Evolutionary conservation across 2,888 invertebrate genomes (phyloP).

Genomic region (Drosophila paramelanica): DNA sequence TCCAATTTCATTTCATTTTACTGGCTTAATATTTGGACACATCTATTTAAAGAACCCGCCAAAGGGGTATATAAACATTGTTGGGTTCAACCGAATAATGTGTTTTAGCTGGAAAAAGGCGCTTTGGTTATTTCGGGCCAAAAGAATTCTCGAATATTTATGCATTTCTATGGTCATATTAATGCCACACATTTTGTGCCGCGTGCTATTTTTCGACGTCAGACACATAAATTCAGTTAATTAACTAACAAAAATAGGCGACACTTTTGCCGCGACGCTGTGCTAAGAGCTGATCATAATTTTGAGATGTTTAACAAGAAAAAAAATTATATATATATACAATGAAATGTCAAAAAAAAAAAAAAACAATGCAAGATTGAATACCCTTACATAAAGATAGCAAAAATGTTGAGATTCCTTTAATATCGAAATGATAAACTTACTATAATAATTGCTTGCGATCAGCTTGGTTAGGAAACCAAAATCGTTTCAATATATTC

Average conservation of each 20-base stretch:
- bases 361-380: not conserved
- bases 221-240: conserved; percentile 81
- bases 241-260: conserved; percentile 78
- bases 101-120: conserved; percentile 29
- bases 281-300: conserved; percentile 66
- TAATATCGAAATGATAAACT: not conserved
- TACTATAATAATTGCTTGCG: no score
- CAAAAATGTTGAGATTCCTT: not conserved
- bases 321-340: conserved; percentile 1
- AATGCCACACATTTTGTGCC: conserved; percentile 61
- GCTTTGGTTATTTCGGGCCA: conserved; percentile 30
- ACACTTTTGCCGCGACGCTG: conserved; percentile 57
- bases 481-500: no score
- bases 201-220: conserved; percentile 79
- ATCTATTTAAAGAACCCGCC: conserved; percentile 20
- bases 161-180: conserved; percentile 63
- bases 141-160: conserved; percentile 56
- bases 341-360: not conserved
- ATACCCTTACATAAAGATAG: conserved; percentile 10
- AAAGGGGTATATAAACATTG: conserved; percentile 22
- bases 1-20: not conserved
- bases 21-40: conserved; percentile 13
- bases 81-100: conserved; percentile 38
- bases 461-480: not conserved
- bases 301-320: conserved; percentile 34